Conservation (phyloP, 2,113 vertebrate species). For the Odontesthes bonariensis region DNA sequence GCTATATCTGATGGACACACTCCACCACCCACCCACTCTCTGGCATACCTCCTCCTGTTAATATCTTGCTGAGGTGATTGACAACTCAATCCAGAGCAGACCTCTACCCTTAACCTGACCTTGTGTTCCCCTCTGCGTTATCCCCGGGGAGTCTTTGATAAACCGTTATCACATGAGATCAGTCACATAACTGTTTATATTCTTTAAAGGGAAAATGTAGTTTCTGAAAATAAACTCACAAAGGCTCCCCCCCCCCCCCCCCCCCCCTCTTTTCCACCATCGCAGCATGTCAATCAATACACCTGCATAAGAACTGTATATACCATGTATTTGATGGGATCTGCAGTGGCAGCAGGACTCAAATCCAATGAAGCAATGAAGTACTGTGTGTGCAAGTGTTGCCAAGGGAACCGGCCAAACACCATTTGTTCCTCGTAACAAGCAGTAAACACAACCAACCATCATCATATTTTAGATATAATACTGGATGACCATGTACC, state of each 20-base stretch:
- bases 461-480: slow-evolving; percentile 53
- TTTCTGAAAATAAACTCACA: slow-evolving; percentile 5
- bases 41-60: slow-evolving; percentile 11
- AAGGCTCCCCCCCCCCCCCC: background rate
- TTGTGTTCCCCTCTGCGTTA: slow-evolving; percentile 5
- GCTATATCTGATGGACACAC: slow-evolving; percentile 39
- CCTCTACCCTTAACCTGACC: slow-evolving; percentile 57
- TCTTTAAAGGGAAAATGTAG: background rate
- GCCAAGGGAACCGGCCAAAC: slow-evolving; percentile 81
- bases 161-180: slow-evolving; percentile 32
- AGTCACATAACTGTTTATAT: slow-evolving; percentile 21
- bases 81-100: slow-evolving; percentile 39
- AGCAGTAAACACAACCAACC: slow-evolving; percentile 67
- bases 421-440: slow-evolving; percentile 67
- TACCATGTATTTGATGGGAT: background rate
- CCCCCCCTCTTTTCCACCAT: background rate
- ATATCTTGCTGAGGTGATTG: slow-evolving; percentile 43
- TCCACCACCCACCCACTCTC: slow-evolving; percentile 28
- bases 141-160: slow-evolving; percentile 16
- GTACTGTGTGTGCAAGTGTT: slow-evolving; percentile 70
- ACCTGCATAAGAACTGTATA: background rate
- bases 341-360: slow-evolving; percentile 55
- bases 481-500: slow-evolving; percentile 23
- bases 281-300: slow-evolving; percentile 14
- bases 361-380: slow-evolving; percentile 38